A percentile compares a stretch with the other conserved stretches of the same genome.
Conservation (phyloP, 2,113 vertebrate species). For the Pelobates fuscus region DNA sequence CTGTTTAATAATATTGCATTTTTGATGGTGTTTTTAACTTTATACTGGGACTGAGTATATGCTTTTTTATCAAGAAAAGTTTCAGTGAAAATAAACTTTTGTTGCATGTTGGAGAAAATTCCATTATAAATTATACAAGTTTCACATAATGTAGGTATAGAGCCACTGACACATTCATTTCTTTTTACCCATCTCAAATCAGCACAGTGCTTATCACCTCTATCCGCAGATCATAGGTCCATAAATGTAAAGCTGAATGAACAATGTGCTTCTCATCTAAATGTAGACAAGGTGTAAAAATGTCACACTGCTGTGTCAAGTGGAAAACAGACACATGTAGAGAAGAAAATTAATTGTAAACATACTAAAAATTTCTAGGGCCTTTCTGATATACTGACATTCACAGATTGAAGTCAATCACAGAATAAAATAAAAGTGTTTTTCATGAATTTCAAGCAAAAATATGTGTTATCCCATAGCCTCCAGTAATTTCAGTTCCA, state of each 20-base stretch:
- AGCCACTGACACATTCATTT: background rate
- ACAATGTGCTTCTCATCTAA: conserved; percentile 2
- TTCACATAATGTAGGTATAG: background rate
- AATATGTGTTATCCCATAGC: too few relatives aligned
- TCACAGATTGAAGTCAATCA: too few relatives aligned
- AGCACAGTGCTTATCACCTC: background rate
- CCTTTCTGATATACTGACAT: too few relatives aligned
- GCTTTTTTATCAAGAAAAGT: background rate
- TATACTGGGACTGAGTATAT: too few relatives aligned
- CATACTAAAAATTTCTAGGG: too few relatives aligned
- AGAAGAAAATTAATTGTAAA: background rate
- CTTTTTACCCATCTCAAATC: background rate
- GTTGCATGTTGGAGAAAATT: background rate
- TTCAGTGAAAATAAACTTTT: conserved; percentile 1
- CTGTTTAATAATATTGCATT: too few relatives aligned
- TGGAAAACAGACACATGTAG: background rate
- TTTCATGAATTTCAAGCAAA: too few relatives aligned
- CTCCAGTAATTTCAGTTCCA: too few relatives aligned
- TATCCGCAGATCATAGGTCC: conserved; percentile 1
- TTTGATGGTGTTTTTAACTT: too few relatives aligned
- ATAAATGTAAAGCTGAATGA: background rate
- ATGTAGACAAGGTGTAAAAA: conserved; percentile 1
- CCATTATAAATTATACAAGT: background rate
- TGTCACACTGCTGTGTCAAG: background rate
- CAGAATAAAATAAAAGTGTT: too few relatives aligned